Percentiles rank a stretch among this genome's conserved stretches.
phyloP scores from a whole-genome alignment of 2,113 vertebrate species.

The Forbesichthys agassizii region DNA sequence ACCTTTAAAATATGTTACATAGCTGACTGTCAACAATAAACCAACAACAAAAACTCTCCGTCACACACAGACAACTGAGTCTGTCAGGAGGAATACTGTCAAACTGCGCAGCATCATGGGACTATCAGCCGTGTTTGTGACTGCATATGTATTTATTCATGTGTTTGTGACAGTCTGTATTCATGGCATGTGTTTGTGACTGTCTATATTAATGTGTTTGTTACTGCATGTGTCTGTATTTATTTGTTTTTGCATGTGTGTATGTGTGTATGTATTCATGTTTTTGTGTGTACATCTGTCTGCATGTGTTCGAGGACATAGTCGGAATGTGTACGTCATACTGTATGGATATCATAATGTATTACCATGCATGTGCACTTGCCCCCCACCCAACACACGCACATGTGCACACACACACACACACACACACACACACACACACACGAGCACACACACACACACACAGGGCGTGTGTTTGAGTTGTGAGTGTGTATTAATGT shows the following conservation, averaged over 20 bases:
- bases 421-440: no score
- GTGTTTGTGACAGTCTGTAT: no score
- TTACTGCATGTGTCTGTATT: no score
- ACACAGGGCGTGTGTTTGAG: neutral
- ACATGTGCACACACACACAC: no score
- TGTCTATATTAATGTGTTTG: no score
- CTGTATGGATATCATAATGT: neutral
- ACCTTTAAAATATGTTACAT: neutral
- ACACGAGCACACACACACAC: no score
- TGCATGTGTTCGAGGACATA: neutral
- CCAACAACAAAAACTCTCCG: neutral
- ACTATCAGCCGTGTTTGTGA: neutral
- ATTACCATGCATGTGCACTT: neutral
- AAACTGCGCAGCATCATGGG: neutral
- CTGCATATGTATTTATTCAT: neutral
- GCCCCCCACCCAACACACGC: no score
- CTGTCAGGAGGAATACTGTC: no score
- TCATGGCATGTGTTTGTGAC: no score
- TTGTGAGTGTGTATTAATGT: neutral
- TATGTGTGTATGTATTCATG: neutral
- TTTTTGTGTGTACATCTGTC: neutral
- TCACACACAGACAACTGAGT: neutral
- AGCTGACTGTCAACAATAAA: neutral
- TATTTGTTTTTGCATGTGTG: no score
- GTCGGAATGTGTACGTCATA: neutral